A percentile compares a stretch with the other conserved stretches of the same genome.
Evolutionary conservation across 2,113 vertebrate genomes (phyloP).

Genomic region (Brachyhypopomus gauderio): DNA sequence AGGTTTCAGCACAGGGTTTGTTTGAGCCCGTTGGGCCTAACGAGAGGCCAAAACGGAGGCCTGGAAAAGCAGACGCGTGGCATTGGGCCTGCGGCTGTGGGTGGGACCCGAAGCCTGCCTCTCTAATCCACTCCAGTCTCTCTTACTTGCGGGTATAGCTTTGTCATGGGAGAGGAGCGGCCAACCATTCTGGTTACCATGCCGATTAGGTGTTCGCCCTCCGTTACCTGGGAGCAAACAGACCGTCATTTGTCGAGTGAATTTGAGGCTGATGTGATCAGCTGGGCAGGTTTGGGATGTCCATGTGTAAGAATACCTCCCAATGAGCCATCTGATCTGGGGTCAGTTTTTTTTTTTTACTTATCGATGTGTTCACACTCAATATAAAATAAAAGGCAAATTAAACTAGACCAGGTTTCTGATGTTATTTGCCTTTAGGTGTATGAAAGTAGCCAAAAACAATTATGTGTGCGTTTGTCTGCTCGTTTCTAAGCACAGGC

Average conservation of each 20-base stretch:
- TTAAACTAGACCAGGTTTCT: too few relatives aligned
- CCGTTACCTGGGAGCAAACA: conserved; percentile 84
- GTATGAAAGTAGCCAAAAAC: too few relatives aligned
- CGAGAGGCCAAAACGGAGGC: conserved; percentile 33
- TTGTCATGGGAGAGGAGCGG: conserved; percentile 83
- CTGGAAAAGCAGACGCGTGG: neutral
- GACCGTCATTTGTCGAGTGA: conserved; percentile 45
- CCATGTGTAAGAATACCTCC: neutral
- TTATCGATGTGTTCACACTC: too few relatives aligned
- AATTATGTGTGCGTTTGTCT: neutral
- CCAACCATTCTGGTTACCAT: conserved; percentile 88
- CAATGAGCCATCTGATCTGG: neutral
- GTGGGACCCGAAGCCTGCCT: conserved; percentile 56
- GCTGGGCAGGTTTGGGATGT: neutral
- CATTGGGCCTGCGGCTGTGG: neutral
- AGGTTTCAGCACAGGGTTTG: conserved; percentile 4
- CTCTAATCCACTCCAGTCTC: conserved; percentile 45
- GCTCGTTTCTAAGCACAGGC: neutral
- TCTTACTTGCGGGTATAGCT: conserved; percentile 90
- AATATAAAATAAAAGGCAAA: too few relatives aligned
- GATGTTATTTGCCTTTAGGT: too few relatives aligned
- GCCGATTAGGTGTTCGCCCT: conserved; percentile 85
- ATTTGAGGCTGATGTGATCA: neutral
- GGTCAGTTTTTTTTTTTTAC: neutral
- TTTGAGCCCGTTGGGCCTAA: conserved; percentile 32